Evolutionary conservation across 2,797 vertebrate genomes (phyloP).

Genomic region (Emys orbicularis): DNA sequence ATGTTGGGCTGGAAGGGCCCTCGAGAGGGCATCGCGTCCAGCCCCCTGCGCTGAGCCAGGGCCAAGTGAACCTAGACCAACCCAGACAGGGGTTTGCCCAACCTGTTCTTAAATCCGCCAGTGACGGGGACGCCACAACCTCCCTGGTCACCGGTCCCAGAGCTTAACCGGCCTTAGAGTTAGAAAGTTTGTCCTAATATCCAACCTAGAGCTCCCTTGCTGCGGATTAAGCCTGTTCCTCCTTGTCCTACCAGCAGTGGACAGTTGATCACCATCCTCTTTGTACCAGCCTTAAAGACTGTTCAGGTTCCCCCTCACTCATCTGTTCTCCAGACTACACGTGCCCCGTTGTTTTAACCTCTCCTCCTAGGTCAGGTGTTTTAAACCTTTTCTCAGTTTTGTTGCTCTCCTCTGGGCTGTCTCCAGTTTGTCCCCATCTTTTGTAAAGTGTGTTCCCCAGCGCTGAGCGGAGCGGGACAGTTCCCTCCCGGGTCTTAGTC

Average conservation of each 20-base stretch:
- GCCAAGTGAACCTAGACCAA: neutral
- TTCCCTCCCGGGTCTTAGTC: neutral
- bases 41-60: no score
- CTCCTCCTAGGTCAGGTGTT: no score
- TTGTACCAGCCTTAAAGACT: no score
- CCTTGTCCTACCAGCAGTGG: neutral
- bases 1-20: no score
- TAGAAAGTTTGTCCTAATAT: no score
- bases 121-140: neutral
- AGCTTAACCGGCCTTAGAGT: no score
- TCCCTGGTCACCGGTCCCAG: neutral
- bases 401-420: no score
- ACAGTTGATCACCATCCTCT: neutral
- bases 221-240: neutral
- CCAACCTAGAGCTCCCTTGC: neutral
- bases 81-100: neutral
- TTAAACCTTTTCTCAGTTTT: no score
- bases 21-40: no score
- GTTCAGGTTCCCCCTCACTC: neutral
- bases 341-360: neutral
- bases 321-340: neutral
- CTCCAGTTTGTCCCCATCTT: no score
- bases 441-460: no score
- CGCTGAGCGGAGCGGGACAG: neutral
- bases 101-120: neutral